phyloP scores from a whole-genome alignment of 2,888 invertebrate genomes.

The Dasypolia templi region DNA sequence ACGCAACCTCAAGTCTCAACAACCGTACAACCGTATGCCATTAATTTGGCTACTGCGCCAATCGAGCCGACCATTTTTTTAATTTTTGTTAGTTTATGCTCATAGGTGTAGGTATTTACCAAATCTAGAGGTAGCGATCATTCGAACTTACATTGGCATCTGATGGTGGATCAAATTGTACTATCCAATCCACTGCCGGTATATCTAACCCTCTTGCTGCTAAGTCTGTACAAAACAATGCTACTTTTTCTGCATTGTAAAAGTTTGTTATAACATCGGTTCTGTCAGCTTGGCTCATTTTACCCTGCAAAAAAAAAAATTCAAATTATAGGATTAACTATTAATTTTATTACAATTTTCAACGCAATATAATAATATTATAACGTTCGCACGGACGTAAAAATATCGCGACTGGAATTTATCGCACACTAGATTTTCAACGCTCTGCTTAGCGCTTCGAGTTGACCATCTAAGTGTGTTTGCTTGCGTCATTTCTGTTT shows the following conservation, averaged over 20 bases:
- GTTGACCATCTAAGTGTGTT: too few species aligned
- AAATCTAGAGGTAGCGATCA: not conserved
- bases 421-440: too few species aligned
- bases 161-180: constrained; percentile 99
- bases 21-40: too few species aligned
- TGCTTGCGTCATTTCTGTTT: too few species aligned
- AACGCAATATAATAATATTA: too few species aligned
- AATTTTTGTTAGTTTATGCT: not conserved
- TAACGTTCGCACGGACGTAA: too few species aligned
- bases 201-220: constrained; percentile 99
- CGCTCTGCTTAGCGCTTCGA: too few species aligned
- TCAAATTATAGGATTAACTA: too few species aligned
- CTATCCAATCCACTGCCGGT: constrained; percentile 99
- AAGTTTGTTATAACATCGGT: constrained; percentile 98
- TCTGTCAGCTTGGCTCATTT: constrained; percentile 98
- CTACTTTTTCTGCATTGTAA: constrained; percentile 97
- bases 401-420: too few species aligned
- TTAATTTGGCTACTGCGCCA: not conserved
- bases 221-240: constrained; percentile 98
- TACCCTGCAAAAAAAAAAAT: constrained; percentile 95
- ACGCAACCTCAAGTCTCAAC: too few species aligned
- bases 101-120: not conserved
- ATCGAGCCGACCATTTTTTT: not conserved
- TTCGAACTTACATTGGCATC: constrained; percentile 95
- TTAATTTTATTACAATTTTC: not conserved